Evolutionary conservation across 1,140 invertebrate species (phyloP).

Genomic region (Mamestra configurata): DNA sequence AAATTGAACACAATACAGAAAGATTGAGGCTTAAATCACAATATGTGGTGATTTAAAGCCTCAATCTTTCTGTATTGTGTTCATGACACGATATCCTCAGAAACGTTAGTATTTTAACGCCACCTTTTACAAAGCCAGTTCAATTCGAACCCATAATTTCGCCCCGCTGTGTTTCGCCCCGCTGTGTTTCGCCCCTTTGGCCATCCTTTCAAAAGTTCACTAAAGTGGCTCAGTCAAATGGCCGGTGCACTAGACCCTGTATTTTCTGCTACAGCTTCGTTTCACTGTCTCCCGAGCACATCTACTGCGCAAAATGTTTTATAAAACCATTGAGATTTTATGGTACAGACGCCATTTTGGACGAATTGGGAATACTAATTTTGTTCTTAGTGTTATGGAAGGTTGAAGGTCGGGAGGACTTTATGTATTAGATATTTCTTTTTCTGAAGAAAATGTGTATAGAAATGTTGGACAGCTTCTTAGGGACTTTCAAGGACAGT

Average conservation of each 20-base stretch:
- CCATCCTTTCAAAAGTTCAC: slow-evolving; percentile 39
- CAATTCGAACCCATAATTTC: background rate
- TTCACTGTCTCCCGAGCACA: slow-evolving; percentile 36
- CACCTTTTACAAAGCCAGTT: background rate
- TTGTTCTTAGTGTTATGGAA: slow-evolving; percentile 5
- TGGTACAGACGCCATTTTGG: slow-evolving; percentile 16
- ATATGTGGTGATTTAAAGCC: too few relatives aligned
- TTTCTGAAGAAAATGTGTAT: background rate
- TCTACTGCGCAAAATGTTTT: slow-evolving; percentile 49
- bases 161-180: slow-evolving; percentile 16
- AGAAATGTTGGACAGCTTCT: background rate
- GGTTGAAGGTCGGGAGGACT: background rate
- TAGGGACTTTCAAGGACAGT: background rate
- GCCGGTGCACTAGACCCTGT: slow-evolving; percentile 61
- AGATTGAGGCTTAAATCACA: too few relatives aligned
- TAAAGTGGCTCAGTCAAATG: slow-evolving; percentile 70
- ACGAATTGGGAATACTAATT: slow-evolving; percentile 35
- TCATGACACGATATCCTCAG: too few relatives aligned
- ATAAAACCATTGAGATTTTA: slow-evolving; percentile 54
- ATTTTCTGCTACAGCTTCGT: slow-evolving; percentile 49
- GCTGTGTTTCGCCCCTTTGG: slow-evolving; percentile 14
- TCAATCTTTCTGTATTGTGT: too few relatives aligned
- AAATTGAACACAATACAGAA: too few relatives aligned
- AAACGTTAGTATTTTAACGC: background rate
- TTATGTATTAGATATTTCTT: slow-evolving; percentile 2